Base-by-base conservation (phyloP, 2,888 invertebrate genomes). In the Chymomyza amoena region DNA sequence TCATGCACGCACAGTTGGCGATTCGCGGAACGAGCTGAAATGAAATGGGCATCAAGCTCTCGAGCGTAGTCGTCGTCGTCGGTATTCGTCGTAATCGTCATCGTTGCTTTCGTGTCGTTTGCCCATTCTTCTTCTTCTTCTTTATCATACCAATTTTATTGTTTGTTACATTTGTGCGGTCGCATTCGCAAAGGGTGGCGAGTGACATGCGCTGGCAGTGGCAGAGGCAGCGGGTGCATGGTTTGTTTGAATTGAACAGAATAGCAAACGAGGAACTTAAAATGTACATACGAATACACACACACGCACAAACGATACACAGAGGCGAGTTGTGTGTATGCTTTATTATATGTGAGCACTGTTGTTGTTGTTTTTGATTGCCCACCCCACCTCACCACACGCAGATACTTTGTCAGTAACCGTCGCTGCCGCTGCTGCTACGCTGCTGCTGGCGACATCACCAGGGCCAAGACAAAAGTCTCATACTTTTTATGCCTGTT, bases 21-120 rank as follows among this genome's bases (percentile, higher is more conserved):
- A 73, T 72, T 72, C 77, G 76, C 63, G 81, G 84, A 81, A 81
- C 81, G 84, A 76, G 79, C 70, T 70, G 82, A 82, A 77, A 84
- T 81, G 84, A 78, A 82, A 84, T 80, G 70, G 10, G 68, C 75
- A 78, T 66, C 64, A 76, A 70, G 69, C 65, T 39, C 13, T 13
- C 13, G 39, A 45, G 39, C 39, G 13, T 13, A 10, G 39, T 45
- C 39, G 39, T 36, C 6, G 39, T 45, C 39, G 39, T 39, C 39
- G 39, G 3, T 45, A 45, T 45, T 45, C 32, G 32, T 32, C 39
- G 39, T 45, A 45, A 45, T 45, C 39, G 39, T 45, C 39, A 13
- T 45, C 39, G 39, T 45, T 57, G 20, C 57, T 57, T 57, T 61
- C 64, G 64, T 39, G 61, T 25, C n/a, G 50, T 61, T 54, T 52